These are phyloP conservation scores for Eupithecia vulgata DNA, from an alignment of 2,888 invertebrate species.

Conservation along the genomic window DNA sequence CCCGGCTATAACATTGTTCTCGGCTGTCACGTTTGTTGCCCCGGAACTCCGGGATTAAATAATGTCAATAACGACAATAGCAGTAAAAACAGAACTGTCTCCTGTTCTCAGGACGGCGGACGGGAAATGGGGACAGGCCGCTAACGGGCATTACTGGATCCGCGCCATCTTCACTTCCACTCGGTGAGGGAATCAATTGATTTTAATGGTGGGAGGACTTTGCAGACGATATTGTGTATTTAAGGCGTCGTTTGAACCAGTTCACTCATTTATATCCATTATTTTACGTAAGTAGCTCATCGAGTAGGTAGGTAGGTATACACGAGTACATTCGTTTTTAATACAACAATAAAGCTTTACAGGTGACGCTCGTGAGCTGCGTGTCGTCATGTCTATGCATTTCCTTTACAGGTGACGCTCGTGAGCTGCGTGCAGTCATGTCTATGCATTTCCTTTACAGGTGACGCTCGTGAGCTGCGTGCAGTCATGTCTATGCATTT, in stretches of 20 bases:
- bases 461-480: too few relatives aligned
- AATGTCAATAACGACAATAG: conserved; percentile 46
- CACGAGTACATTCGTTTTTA: background rate
- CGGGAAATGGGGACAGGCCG: conserved; percentile 3
- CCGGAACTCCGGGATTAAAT: conserved; percentile 42
- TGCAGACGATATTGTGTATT: background rate
- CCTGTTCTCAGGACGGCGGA: conserved; percentile 32
- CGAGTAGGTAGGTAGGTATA: background rate
- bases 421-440: too few relatives aligned
- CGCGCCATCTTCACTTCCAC: conserved; percentile 10
- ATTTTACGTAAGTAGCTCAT: background rate
- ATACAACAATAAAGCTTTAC: background rate
- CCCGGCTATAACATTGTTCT: conserved; percentile 19
- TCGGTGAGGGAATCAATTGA: conserved; percentile 14
- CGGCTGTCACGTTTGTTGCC: conserved; percentile 24
- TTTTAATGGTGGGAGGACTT: background rate
- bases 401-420: background rate
- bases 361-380: background rate
- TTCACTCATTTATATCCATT: background rate
- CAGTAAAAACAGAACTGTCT: conserved; percentile 37
- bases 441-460: too few relatives aligned
- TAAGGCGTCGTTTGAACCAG: background rate
- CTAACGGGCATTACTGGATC: conserved; percentile 21
- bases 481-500: too few relatives aligned
- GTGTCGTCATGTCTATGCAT: background rate